Evolutionary conservation across 1,140 invertebrate species (phyloP).

Genomic region (Drosophila saltans): DNA sequence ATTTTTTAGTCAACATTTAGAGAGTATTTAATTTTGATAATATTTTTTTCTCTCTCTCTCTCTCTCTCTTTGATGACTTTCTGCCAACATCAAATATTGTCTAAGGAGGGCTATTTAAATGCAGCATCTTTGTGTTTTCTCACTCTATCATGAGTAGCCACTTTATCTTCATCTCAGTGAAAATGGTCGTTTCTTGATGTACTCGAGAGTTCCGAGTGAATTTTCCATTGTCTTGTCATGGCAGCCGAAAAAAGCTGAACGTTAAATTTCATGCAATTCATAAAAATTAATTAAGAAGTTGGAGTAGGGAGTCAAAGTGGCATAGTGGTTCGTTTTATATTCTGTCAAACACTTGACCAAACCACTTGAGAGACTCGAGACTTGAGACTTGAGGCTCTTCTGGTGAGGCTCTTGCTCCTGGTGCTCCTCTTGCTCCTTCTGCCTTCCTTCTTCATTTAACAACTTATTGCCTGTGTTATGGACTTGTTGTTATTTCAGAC

Average conservation of each 20-base stretch:
- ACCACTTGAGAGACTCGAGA: slow-evolving; percentile 10
- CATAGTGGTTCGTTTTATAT: slow-evolving; percentile 18
- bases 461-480: slow-evolving; percentile 78
- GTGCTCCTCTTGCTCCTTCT: neutral
- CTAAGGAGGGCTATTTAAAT: slow-evolving; percentile 6
- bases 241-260: slow-evolving; percentile 45
- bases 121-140: slow-evolving; percentile 3
- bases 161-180: slow-evolving; percentile 42
- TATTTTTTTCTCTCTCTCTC: neutral
- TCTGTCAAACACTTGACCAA: slow-evolving; percentile 70
- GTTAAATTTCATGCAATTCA: slow-evolving; percentile 72
- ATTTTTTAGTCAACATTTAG: neutral
- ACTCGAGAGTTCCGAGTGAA: slow-evolving; percentile 17
- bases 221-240: slow-evolving; percentile 31
- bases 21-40: slow-evolving; percentile 2
- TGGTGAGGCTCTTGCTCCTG: neutral
- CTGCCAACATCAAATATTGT: slow-evolving; percentile 3
- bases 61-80: neutral
- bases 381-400: slow-evolving; percentile 3
- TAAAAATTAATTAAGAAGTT: slow-evolving; percentile 80
- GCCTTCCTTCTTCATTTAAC: slow-evolving; percentile 28
- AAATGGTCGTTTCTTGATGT: slow-evolving; percentile 26
- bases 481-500: slow-evolving; percentile 79
- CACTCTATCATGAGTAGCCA: slow-evolving; percentile 8
- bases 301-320: slow-evolving; percentile 9